A percentile compares a stretch with the other conserved stretches of the same genome.
These are phyloP conservation scores for Lineus longissimus DNA, from an alignment of 1,140 invertebrate genomes.

Conservation along the genomic window DNA sequence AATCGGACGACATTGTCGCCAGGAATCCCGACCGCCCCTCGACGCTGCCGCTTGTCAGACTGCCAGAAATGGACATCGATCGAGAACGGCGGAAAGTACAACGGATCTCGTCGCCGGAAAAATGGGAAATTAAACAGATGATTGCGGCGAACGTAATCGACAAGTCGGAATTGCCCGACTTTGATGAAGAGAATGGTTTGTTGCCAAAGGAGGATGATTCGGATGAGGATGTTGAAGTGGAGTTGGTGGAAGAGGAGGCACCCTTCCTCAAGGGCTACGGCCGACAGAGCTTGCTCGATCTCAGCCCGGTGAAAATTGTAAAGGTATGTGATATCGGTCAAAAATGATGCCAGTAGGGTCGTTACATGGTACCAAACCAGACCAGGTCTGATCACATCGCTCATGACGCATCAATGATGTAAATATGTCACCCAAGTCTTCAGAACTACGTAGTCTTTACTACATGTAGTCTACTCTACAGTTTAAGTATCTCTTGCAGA, in stretches of 20 bases:
- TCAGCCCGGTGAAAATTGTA: conserved; percentile 93
- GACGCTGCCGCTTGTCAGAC: conserved; percentile 39
- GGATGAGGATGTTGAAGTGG: conserved; percentile 98
- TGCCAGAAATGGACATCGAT: conserved; percentile 37
- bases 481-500: no score
- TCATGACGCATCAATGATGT: no score
- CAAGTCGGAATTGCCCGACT: conserved; percentile 55
- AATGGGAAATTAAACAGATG: conserved; percentile 72
- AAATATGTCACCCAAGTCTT: no score
- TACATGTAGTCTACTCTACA: no score
- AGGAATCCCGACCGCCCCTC: conserved; percentile 54
- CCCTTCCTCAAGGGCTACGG: conserved; percentile 80
- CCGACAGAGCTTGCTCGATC: conserved; percentile 68
- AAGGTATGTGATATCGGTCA: conserved; percentile 63
- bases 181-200: conserved; percentile 58
- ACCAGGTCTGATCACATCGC: no score
- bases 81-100: conserved; percentile 80
- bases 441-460: no score
- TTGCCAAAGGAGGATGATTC: conserved; percentile 54
- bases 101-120: conserved; percentile 92
- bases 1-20: conserved; percentile 28
- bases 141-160: conserved; percentile 69
- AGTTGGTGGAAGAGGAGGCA: conserved; percentile 97
- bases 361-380: no score
- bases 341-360: no score